phyloP scores from a whole-genome alignment of 2,797 vertebrate genomes.

The Yasuhikotakia modesta region DNA sequence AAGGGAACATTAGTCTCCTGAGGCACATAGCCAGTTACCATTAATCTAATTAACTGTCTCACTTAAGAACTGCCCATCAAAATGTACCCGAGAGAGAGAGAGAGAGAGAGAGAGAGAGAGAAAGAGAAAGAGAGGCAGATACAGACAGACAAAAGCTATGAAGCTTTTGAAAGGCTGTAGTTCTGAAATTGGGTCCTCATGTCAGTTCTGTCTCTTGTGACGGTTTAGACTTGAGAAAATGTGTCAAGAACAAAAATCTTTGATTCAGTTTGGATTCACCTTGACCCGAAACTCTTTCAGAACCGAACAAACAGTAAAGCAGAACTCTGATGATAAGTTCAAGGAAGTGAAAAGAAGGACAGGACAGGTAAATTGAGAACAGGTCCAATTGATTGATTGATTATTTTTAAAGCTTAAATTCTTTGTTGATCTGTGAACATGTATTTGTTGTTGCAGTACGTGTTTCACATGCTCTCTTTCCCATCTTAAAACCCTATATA shows the following conservation, averaged over 20 bases:
- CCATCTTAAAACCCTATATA: not conserved
- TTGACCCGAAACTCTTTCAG: conserved; percentile 52
- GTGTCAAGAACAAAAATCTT: conserved; percentile 56
- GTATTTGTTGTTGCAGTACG: no score
- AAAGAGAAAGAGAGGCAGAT: conserved; percentile 26
- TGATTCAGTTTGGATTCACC: conserved; percentile 55
- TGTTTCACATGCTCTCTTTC: not conserved
- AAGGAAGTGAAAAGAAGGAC: not conserved
- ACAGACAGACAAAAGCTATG: conserved; percentile 39
- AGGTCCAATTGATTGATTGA: not conserved
- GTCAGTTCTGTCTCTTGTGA: conserved; percentile 57
- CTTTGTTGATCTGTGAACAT: no score
- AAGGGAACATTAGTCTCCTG: conserved; percentile 41
- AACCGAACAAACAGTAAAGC: conserved; percentile 9
- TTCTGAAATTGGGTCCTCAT: conserved; percentile 59
- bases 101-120: conserved; percentile 2
- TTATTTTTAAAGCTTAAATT: no score
- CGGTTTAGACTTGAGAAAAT: conserved; percentile 49
- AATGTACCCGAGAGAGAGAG: conserved; percentile 44
- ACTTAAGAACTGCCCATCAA: conserved; percentile 60
- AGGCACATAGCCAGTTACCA: conserved; percentile 52
- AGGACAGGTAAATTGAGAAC: not conserved
- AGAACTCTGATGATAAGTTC: not conserved
- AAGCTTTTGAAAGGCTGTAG: conserved; percentile 26
- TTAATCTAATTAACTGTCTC: conserved; percentile 61